phyloP scores from a whole-genome alignment of 1,140 invertebrate species.

The Drosophila mauritiana region DNA sequence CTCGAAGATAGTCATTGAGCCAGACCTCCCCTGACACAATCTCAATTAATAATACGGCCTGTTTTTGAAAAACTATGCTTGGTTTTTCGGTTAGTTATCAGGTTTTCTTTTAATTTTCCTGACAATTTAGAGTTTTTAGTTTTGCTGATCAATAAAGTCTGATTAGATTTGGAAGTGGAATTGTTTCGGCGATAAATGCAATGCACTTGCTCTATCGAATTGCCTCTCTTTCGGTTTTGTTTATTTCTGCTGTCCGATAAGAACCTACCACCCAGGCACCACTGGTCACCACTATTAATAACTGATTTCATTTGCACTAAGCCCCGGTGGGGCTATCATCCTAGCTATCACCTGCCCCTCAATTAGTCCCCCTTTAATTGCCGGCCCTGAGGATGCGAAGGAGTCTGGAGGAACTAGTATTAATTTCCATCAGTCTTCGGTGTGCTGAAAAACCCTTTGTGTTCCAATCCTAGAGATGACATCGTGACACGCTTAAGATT shows the following conservation, averaged over 20 bases:
- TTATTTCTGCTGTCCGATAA: constrained; percentile 48
- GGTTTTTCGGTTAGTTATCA: constrained; percentile 2
- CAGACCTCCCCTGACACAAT: constrained; percentile 55
- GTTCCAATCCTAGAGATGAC: constrained; percentile 6
- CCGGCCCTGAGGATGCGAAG: constrained; percentile 24
- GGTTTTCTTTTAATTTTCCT: constrained; percentile 10
- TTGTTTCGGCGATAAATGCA: constrained; percentile 30
- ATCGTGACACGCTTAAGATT: constrained; percentile 15
- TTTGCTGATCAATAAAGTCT: constrained; percentile 57
- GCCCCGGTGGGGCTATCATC: constrained; percentile 6
- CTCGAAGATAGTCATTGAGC: constrained; percentile 18
- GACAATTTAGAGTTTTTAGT: constrained; percentile 20
- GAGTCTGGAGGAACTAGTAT: constrained; percentile 42
- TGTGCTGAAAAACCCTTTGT: constrained; percentile 61
- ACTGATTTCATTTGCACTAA: constrained; percentile 65
- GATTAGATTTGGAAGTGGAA: constrained; percentile 66
- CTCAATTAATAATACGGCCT: constrained; percentile 67
- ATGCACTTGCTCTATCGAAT: constrained; percentile 54
- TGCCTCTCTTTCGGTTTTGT: constrained; percentile 25
- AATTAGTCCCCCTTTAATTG: constrained; percentile 49
- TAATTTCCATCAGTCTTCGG: constrained; percentile 73
- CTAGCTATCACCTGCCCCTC: no score
- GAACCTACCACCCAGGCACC: constrained; percentile 17
- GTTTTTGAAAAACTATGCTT: constrained; percentile 1
- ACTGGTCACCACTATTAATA: neutral